phyloP scores from a whole-genome alignment of 2,888 invertebrate species.

The Pseudococcus longispinus region DNA sequence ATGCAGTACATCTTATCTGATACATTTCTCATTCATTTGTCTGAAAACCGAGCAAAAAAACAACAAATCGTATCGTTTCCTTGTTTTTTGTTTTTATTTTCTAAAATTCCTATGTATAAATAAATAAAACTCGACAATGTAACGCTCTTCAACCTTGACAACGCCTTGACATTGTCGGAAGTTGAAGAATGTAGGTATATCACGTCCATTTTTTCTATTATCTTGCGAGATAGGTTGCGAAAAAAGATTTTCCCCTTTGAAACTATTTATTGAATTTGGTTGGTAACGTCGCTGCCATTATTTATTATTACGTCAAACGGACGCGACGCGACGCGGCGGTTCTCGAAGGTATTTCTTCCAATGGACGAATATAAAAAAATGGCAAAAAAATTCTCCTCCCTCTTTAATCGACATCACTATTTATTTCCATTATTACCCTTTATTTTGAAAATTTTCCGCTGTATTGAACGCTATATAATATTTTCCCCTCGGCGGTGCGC shows the following conservation, averaged over 20 bases:
- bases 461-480: not conserved
- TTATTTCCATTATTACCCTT: conserved; percentile 25
- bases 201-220: conserved; percentile 35
- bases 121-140: not conserved
- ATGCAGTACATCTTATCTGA: too few relatives aligned
- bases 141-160: not conserved
- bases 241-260: conserved; percentile 23
- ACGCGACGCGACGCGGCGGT: not conserved
- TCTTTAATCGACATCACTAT: not conserved
- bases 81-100: not conserved
- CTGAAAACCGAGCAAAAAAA: not conserved
- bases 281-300: conserved; percentile 2
- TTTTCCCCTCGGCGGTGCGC: not conserved
- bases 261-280: conserved; percentile 35
- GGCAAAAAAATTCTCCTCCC: not conserved
- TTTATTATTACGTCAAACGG: not conserved
- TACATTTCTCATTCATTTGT: not conserved
- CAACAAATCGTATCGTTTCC: not conserved
- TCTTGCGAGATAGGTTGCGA: conserved; percentile 35
- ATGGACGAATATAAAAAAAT: not conserved
- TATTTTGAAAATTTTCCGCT: conserved; percentile 7
- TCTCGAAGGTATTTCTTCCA: not conserved
- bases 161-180: conserved; percentile 32
- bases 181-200: conserved; percentile 31
- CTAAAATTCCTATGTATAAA: not conserved